phyloP scores from a whole-genome alignment of 1,140 invertebrate species.

The Drosophila sulfurigaster region DNA sequence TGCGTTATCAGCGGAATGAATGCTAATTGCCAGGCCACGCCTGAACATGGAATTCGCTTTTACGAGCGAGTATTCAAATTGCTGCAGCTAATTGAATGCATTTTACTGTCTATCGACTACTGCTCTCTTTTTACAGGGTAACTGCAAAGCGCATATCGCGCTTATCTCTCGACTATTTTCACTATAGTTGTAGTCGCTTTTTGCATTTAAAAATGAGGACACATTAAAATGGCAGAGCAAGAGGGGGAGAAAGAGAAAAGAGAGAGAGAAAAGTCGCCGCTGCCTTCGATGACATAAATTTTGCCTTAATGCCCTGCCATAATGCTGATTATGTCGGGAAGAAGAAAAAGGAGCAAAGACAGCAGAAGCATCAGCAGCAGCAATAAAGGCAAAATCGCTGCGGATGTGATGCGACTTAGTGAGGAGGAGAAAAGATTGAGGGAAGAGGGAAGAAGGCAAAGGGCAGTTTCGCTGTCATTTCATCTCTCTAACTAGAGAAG shows the following conservation, averaged over 20 bases:
- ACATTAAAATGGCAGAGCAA: conserved; percentile 53
- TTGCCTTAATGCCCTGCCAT: conserved; percentile 66
- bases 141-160: background rate
- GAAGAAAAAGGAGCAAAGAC: background rate
- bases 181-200: conserved; percentile 25
- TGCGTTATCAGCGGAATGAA: background rate
- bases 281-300: conserved; percentile 67
- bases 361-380: background rate
- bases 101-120: background rate
- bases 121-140: conserved; percentile 1
- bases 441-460: background rate
- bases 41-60: conserved; percentile 16
- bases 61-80: background rate
- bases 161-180: conserved; percentile 9
- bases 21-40: conserved; percentile 13
- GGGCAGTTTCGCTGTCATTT: conserved; percentile 5
- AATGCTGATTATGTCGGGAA: conserved; percentile 66
- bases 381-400: background rate
- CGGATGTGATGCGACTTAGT: background rate
- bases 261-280: conserved; percentile 16
- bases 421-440: background rate
- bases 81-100: conserved; percentile 7
- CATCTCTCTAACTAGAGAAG: conserved; percentile 45
- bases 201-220: conserved; percentile 61
- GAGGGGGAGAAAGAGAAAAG: too few relatives aligned